Percentiles rank a stretch among this genome's conserved stretches.
Conservation (phyloP, 2,888 invertebrate genomes). For the Parnassius orleans region DNA sequence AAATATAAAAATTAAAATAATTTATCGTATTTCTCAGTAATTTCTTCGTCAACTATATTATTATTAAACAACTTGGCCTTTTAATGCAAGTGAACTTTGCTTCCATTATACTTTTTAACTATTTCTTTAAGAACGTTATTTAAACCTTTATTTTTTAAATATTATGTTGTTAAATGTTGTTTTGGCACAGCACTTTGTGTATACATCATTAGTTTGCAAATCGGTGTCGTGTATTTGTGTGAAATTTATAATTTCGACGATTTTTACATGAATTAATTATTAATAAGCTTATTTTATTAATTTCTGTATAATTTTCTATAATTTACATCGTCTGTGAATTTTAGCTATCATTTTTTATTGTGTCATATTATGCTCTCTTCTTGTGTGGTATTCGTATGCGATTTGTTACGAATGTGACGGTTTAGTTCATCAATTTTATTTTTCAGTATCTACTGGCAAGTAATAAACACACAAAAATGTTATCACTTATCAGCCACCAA, state of each 20-base stretch:
- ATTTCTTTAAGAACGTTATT: constrained; percentile 6
- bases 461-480: too few relatives aligned
- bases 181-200: constrained; percentile 70
- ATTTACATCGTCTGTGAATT: constrained; percentile 72
- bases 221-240: constrained; percentile 77
- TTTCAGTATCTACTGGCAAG: too few relatives aligned
- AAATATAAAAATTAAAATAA: not conserved
- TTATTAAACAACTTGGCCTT: constrained; percentile 1
- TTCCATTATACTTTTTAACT: constrained; percentile 15
- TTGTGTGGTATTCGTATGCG: constrained; percentile 57
- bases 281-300: constrained; percentile 54
- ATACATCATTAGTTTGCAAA: constrained; percentile 67
- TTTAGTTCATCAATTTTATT: not conserved
- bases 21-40: too few relatives aligned
- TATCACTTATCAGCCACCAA: too few relatives aligned
- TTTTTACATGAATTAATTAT: constrained; percentile 47
- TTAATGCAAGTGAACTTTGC: constrained; percentile 18
- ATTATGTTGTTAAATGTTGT: constrained; percentile 45
- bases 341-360: constrained; percentile 72
- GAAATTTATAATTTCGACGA: constrained; percentile 55
- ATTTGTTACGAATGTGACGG: constrained; percentile 39
- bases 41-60: not conserved
- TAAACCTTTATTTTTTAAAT: constrained; percentile 21
- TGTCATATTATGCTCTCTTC: constrained; percentile 69
- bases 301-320: constrained; percentile 61